Conservation (phyloP, 37 sponge, comb jelly and placozoan species). For the Trichoplax adhaerens region DNA sequence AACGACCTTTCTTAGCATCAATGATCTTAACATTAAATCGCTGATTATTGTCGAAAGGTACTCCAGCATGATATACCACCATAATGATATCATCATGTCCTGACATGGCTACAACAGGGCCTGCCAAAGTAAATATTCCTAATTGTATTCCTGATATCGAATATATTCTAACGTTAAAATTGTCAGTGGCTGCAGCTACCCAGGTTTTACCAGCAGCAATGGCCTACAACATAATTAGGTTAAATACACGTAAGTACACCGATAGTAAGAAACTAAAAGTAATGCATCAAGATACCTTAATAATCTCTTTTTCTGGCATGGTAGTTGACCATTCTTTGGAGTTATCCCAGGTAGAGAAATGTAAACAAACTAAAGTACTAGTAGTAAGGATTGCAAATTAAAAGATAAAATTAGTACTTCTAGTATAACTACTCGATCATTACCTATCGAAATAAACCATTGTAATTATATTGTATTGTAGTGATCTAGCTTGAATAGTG, state of each 20-base stretch:
- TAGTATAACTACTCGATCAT: too few species aligned
- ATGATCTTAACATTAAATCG: too few species aligned
- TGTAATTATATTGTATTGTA: too few species aligned
- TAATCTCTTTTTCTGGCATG: slow-evolving; percentile 34
- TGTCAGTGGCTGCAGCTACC: slow-evolving; percentile 57
- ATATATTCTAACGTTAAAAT: slow-evolving; percentile 27
- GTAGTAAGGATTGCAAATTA: neutral
- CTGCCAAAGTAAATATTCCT: slow-evolving; percentile 38
- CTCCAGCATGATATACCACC: slow-evolving; percentile 30
- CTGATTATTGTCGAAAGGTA: neutral
- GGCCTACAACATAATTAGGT: neutral
- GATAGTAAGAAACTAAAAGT: neutral
- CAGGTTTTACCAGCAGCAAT: slow-evolving; percentile 36
- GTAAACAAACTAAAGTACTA: slow-evolving; percentile 52
- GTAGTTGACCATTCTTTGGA: slow-evolving; percentile 42
- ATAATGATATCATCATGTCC: slow-evolving; percentile 25
- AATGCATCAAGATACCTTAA: slow-evolving; percentile 17
- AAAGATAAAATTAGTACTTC: too few species aligned
- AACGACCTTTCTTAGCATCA: too few species aligned
- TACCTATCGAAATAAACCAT: too few species aligned
- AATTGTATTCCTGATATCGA: slow-evolving; percentile 51
- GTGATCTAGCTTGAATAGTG: too few species aligned
- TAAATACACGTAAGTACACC: neutral
- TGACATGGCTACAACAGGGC: slow-evolving; percentile 30
- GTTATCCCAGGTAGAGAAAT: slow-evolving; percentile 39